Base-by-base conservation (phyloP, 2,888 invertebrate species). In the Drosophila anomelani region DNA sequence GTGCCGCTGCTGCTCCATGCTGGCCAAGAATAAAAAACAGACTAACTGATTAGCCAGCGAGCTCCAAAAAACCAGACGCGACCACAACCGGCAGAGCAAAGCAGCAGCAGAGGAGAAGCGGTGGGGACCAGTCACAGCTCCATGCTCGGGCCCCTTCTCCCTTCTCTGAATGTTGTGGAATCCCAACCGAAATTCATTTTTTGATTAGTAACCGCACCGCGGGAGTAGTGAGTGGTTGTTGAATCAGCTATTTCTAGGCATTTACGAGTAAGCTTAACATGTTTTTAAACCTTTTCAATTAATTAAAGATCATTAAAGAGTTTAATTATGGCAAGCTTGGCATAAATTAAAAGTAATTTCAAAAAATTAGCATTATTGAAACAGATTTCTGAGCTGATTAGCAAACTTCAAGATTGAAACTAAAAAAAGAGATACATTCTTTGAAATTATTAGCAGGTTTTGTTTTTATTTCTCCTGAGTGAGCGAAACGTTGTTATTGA, bases 11-110 rank as follows among this genome's bases (percentile, higher is more conserved):
- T 79, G 84, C 77, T 79, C 88, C 85, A 88, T 78, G 75, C 86
- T 79, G 88, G 81, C 74, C 84, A 79, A 85, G 88, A 83, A 85
- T 83, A 86, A 85, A 88, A 85, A 88, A 81, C 84, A 75, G 69
- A 85, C 85, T 85, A 81, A 88, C 84, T 79, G 88, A 84, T 81
- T 85, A 83, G 82, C 85, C 85, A 84, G 69, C 75, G 78, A 66
- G 82, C 64, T 64, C 66, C 81, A 72, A 68, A 72, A 68, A 69
- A 56, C 75, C 67, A 69, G 57, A 66, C 75, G 47, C 51, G 44
- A 47, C 76, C 54, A 61, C 63, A 64, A 72, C 41, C 54, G 44
- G 69, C 59, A 53, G 36, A 58, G 44, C 34, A 23, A 23, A 20
- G 34, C 51, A 34, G 34, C 49, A 49, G 13, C 20, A 51, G 4